Evolutionary conservation across 2,113 vertebrate genomes (phyloP).

Genomic region (Labeo rohita): DNA sequence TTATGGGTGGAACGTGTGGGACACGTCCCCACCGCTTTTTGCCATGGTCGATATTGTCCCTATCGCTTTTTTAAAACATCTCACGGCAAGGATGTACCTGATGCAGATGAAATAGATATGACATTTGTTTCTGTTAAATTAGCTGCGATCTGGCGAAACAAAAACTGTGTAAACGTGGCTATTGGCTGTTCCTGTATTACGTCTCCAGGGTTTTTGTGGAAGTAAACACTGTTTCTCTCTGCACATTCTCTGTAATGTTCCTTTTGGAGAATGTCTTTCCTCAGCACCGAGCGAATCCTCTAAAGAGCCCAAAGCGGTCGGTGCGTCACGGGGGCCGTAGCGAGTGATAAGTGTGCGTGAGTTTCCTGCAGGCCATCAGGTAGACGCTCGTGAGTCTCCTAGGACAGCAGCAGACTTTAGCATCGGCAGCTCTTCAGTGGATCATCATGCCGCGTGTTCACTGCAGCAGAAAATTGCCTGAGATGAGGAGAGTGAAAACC

Average conservation of each 20-base stretch:
- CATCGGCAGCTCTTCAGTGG: conserved; percentile 63
- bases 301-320: neutral
- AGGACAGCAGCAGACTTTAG: conserved; percentile 61
- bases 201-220: neutral
- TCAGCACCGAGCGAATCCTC: neutral
- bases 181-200: neutral
- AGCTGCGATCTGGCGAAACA: too few relatives aligned
- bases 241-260: neutral
- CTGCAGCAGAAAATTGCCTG: conserved; percentile 73
- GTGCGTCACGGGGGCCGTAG: neutral
- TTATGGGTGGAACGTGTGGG: too few relatives aligned
- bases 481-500: conserved; percentile 17
- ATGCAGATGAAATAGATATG: too few relatives aligned
- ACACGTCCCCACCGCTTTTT: too few relatives aligned
- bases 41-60: too few relatives aligned
- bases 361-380: conserved; percentile 11
- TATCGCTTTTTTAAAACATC: too few relatives aligned
- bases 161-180: too few relatives aligned
- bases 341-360: neutral
- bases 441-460: conserved; percentile 71
- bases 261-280: neutral
- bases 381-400: conserved; percentile 34
- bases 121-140: too few relatives aligned
- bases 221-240: neutral
- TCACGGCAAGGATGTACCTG: too few relatives aligned